These are phyloP conservation scores for Ophiodon elongatus DNA, from an alignment of 2,113 vertebrate species.

Conservation along the genomic window DNA sequence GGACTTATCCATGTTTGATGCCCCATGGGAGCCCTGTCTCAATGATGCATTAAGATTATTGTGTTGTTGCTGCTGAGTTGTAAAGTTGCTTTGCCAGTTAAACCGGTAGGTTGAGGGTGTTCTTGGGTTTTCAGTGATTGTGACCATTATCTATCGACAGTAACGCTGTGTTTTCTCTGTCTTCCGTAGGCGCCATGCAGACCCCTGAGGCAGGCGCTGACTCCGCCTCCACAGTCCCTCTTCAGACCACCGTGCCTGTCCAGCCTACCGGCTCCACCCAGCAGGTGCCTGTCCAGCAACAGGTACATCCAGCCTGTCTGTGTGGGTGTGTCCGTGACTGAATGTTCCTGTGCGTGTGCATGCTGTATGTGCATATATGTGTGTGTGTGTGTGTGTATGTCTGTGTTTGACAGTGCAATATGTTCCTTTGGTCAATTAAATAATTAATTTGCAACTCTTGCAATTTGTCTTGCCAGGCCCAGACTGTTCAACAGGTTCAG, in stretches of 20 bases:
- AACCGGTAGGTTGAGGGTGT: neutral
- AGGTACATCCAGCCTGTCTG: constrained; percentile 82
- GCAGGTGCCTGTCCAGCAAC: constrained; percentile 92
- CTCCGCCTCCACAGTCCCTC: constrained; percentile 89
- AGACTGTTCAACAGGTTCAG: constrained; percentile 93
- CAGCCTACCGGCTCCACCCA: constrained; percentile 87
- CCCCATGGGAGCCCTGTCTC: neutral
- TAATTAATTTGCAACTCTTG: constrained; percentile 39
- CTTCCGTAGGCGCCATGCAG: constrained; percentile 92
- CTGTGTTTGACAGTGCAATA: neutral
- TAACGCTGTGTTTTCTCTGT: constrained; percentile 16
- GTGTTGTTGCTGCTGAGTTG: constrained; percentile 5
- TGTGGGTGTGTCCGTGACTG: neutral
- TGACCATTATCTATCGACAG: neutral
- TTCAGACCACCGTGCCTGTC: constrained; percentile 89
- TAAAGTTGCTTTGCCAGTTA: constrained; percentile 24
- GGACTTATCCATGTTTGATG: neutral
- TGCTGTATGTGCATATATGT: neutral
- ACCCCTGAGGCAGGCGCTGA: constrained; percentile 92
- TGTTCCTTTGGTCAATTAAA: constrained; percentile 9
- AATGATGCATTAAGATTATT: neutral
- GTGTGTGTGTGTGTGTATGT: neutral
- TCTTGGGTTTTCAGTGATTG: neutral
- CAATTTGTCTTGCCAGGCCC: constrained; percentile 72
- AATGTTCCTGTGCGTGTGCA: neutral